These are phyloP conservation scores for Acanthosepion esculentum DNA, from an alignment of 2,888 invertebrate species.

Conservation along the genomic window DNA sequence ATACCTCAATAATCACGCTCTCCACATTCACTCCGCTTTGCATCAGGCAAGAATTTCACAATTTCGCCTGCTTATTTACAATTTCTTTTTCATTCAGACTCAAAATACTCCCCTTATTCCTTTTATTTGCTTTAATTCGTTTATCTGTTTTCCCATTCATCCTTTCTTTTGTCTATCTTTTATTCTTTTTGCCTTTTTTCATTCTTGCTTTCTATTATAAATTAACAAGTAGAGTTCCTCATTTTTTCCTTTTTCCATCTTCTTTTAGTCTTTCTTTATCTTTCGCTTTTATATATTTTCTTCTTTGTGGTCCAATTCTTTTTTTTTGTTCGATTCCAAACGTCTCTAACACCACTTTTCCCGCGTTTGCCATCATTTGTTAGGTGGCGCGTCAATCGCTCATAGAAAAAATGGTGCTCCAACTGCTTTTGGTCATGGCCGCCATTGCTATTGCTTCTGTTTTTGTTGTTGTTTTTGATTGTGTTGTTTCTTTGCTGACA, in stretches of 20 bases:
- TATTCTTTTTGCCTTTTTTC: too few relatives aligned
- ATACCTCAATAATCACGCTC: too few relatives aligned
- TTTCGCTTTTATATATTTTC: background rate
- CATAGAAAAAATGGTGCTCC: background rate
- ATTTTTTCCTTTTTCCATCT: background rate
- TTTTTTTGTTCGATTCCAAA: background rate
- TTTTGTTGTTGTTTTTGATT: background rate
- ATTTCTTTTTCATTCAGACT: too few relatives aligned
- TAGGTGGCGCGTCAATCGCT: constrained; percentile 12
- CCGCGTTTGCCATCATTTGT: constrained; percentile 5
- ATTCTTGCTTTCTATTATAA: too few relatives aligned
- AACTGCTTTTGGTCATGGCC: background rate
- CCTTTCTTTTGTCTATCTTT: too few relatives aligned
- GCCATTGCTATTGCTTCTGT: background rate
- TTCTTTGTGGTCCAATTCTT: background rate
- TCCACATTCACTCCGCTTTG: too few relatives aligned
- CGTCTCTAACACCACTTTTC: background rate
- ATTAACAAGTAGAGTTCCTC: too few relatives aligned
- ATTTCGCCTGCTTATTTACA: too few relatives aligned
- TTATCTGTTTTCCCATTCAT: too few relatives aligned
- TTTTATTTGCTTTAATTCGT: too few relatives aligned
- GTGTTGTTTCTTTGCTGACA: background rate
- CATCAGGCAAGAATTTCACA: too few relatives aligned
- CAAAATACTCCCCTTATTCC: too few relatives aligned
- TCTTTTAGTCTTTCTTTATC: background rate